A percentile compares a stretch with the other conserved stretches of the same genome.
Evolutionary conservation across 2,113 vertebrate genomes (phyloP).

Genomic region (Phyllopteryx taeniolatus): DNA sequence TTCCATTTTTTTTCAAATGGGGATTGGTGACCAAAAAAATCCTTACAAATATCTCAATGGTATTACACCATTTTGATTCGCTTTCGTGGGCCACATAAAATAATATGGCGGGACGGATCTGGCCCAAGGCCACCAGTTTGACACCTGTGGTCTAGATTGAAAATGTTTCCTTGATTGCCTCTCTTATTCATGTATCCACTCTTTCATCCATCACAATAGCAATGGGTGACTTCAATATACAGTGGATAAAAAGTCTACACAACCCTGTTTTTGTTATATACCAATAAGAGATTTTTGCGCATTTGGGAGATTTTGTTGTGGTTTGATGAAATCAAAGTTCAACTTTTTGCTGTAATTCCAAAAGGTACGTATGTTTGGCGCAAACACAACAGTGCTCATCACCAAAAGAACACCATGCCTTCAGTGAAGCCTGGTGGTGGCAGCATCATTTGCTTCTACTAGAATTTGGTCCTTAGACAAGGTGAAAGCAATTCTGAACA

Average conservation of each 20-base stretch:
- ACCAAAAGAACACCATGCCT: not conserved
- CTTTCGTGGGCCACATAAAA: too few species aligned
- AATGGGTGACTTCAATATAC: not conserved
- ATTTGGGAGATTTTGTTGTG: too few species aligned
- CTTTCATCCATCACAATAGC: not conserved
- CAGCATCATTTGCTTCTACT: not conserved
- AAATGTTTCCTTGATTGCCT: not conserved
- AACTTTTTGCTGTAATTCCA: not conserved
- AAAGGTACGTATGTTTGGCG: not conserved
- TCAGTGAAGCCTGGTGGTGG: not conserved
- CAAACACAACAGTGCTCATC: not conserved
- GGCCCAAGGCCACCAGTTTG: too few species aligned
- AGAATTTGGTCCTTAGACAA: not conserved
- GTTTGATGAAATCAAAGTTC: too few species aligned
- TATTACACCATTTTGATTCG: too few species aligned
- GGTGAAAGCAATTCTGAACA: not conserved
- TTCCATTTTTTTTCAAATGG: too few species aligned
- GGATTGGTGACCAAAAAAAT: too few species aligned
- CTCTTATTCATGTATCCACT: not conserved
- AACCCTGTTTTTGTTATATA: not conserved
- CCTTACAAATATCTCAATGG: too few species aligned
- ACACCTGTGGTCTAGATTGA: not conserved
- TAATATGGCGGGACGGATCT: too few species aligned
- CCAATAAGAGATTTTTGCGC: not conserved
- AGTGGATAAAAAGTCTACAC: not conserved